Base-by-base conservation (phyloP, 2,113 vertebrate genomes). In the Thalassoma bifasciatum region DNA sequence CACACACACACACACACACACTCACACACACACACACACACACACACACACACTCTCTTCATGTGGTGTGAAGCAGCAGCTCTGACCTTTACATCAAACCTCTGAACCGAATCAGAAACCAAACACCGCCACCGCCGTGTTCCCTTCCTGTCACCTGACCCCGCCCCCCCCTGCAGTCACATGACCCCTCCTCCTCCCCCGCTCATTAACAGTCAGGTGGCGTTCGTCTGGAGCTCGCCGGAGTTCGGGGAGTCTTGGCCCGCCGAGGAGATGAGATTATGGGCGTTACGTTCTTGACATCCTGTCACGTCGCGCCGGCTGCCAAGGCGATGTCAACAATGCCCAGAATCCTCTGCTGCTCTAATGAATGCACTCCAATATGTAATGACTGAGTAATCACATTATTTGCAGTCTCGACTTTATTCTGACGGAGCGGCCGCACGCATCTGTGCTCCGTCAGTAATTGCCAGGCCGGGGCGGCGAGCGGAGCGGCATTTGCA, bases 301-400 rank as follows among this genome's bases (percentile, higher is more conserved):
- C 74, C 83, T 71, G 85, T 86, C 81, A 81, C 79, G 69, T 81
- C 46, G 17, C 60, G 64, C 24, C 75, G 79, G 23, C 36, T 82
- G 84, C 86, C 84, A 77, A 82, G 84, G 69, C 82, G 69, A 82
- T 86, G 92, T 90, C 86, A 88, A 89, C 87, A 87, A 77, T 86
- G 69, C 86, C 85, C 91, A 82, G 84, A 85, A 88, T 89, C 69
- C 65, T 71, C 71, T 79, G 81, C 87, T 77, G 81, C 80, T 34
- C 19, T 93, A 93, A 93, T 93, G 89, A 91, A 91, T 89, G 85
- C 91, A 79, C 87, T 89, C 83, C 88, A 88, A 83, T 77, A 89
- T 82, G 85, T 92, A 92, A 93, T 90, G 91, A 93, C 84, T 90
- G 88, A 92, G 86, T 92, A 93, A 93, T 92, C 90, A 91, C 87